These are phyloP conservation scores for Psococerastis gibbosa DNA, from an alignment of 2,888 invertebrate species.

Conservation along the genomic window DNA sequence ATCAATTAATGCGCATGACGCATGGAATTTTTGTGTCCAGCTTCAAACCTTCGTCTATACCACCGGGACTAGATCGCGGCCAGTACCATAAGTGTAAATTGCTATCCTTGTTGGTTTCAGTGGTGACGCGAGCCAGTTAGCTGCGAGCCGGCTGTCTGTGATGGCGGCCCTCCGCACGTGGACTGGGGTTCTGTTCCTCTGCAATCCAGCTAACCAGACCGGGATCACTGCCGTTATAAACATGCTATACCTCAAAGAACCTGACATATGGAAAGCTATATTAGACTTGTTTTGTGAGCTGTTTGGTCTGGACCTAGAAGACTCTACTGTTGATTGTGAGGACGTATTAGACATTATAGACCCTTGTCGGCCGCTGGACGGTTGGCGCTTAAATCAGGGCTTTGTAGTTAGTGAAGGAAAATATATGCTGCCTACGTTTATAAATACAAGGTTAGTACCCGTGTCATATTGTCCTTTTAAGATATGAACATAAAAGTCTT, in stretches of 20 bases:
- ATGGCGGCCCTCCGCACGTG: slow-evolving; percentile 51
- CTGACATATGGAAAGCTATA: slow-evolving; percentile 83
- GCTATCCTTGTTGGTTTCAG: slow-evolving; percentile 24
- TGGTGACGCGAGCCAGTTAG: slow-evolving; percentile 35
- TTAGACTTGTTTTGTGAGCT: slow-evolving; percentile 82
- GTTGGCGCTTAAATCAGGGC: slow-evolving; percentile 80
- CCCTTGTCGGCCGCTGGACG: slow-evolving; percentile 52
- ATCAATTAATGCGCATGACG: too few species aligned
- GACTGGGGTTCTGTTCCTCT: slow-evolving; percentile 78
- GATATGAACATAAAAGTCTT: too few species aligned
- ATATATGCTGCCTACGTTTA: slow-evolving; percentile 66
- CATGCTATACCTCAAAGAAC: slow-evolving; percentile 64
- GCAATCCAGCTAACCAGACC: slow-evolving; percentile 52
- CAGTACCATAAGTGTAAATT: neutral
- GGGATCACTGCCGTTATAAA: slow-evolving; percentile 62
- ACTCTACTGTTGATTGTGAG: slow-evolving; percentile 84
- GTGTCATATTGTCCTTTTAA: too few species aligned
- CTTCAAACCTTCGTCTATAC: neutral
- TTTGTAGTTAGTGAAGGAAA: slow-evolving; percentile 89
- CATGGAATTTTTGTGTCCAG: slow-evolving; percentile 6
- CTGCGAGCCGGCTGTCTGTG: slow-evolving; percentile 42
- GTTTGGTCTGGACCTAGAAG: slow-evolving; percentile 51
- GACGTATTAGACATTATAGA: slow-evolving; percentile 76
- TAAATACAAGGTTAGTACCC: slow-evolving; percentile 44
- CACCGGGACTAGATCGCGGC: slow-evolving; percentile 13